Percentiles rank a stretch among this genome's conserved stretches.
phyloP scores from a whole-genome alignment of 2,113 vertebrate species.

The Rhinoptilus africanus region DNA sequence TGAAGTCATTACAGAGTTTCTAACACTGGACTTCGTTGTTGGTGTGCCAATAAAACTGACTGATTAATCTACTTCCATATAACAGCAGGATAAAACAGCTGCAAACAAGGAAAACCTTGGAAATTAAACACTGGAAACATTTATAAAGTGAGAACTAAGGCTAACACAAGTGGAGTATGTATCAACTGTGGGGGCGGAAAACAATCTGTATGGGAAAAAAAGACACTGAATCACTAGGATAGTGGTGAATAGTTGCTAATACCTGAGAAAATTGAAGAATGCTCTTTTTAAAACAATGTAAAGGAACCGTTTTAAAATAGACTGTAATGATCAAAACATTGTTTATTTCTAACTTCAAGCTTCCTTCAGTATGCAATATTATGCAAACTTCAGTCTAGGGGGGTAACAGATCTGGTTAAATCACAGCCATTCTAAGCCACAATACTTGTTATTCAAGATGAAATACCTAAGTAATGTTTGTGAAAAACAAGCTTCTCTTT shows the following conservation, averaged over 20 bases:
- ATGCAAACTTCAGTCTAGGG: background rate
- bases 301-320: background rate
- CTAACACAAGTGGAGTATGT: slow-evolving; percentile 16
- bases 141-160: slow-evolving; percentile 50
- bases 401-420: background rate
- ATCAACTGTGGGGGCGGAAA: slow-evolving; percentile 28
- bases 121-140: slow-evolving; percentile 62
- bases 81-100: slow-evolving; percentile 52
- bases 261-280: background rate
- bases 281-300: background rate
- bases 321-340: background rate
- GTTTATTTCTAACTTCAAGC: background rate
- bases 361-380: background rate
- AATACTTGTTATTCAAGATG: background rate
- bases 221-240: background rate
- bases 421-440: background rate
- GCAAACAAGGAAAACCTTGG: slow-evolving; percentile 33
- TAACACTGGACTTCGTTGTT: slow-evolving; percentile 47
- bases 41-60: slow-evolving; percentile 47
- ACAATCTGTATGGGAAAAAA: slow-evolving; percentile 26
- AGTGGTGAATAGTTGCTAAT: background rate
- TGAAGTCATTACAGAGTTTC: slow-evolving; percentile 43
- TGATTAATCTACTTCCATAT: slow-evolving; percentile 40
- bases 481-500: background rate
- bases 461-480: background rate